These are phyloP conservation scores for Himalopsyche kuldschensis DNA, from an alignment of 2,888 invertebrate species.

Conservation along the genomic window DNA sequence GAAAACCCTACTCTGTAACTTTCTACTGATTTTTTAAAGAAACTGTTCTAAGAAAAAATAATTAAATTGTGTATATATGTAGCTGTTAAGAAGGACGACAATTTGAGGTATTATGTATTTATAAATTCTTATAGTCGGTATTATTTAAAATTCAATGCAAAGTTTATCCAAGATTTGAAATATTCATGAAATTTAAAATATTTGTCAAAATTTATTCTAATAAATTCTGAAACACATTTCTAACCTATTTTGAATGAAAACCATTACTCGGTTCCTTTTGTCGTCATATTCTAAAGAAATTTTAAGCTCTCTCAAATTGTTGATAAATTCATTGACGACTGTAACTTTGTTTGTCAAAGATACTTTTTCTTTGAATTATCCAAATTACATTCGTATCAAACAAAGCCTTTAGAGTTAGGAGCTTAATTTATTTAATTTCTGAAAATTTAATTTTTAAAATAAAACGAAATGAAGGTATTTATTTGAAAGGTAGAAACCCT, in stretches of 20 bases:
- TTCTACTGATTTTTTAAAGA: no score
- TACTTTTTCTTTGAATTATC: not conserved
- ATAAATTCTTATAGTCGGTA: not conserved
- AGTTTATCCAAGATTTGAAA: not conserved
- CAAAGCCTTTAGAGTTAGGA: not conserved
- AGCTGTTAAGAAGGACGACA: not conserved
- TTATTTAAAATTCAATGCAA: not conserved
- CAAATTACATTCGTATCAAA: not conserved
- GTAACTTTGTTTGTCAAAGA: not conserved
- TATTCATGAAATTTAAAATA: not conserved
- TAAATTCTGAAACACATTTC: conserved; percentile 2
- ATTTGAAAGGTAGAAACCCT: no score
- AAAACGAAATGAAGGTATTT: no score
- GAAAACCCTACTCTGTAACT: no score
- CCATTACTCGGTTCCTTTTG: not conserved
- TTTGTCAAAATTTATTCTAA: not conserved
- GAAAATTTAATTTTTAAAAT: no score
- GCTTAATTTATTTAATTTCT: no score
- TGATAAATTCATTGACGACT: not conserved
- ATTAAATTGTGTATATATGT: not conserved
- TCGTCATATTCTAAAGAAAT: not conserved
- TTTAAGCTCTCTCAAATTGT: conserved; percentile 1
- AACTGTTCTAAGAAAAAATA: not conserved
- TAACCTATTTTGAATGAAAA: not conserved
- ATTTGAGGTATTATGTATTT: not conserved